Evolutionary conservation across 1,140 invertebrate species (phyloP).

Genomic region (Venturia canescens): DNA sequence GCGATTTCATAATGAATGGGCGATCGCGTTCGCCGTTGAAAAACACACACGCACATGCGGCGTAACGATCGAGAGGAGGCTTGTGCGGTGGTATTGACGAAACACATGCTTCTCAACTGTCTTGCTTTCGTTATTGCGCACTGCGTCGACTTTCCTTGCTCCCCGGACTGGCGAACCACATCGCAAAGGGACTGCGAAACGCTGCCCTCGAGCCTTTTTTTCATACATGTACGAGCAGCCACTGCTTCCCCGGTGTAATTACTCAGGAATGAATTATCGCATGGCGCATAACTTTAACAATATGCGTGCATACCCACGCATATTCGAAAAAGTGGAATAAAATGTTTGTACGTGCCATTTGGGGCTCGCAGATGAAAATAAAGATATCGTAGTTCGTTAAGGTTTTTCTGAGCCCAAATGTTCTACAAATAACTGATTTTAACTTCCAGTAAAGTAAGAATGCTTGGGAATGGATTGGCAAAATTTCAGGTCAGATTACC

Average conservation of each 20-base stretch:
- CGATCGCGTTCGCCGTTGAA: slow-evolving; percentile 46
- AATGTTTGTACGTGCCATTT: not conserved
- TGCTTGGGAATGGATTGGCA: too few species aligned
- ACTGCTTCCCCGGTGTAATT: slow-evolving; percentile 61
- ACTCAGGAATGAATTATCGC: slow-evolving; percentile 67
- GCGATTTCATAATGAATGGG: slow-evolving; percentile 59
- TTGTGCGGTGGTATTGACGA: slow-evolving; percentile 2
- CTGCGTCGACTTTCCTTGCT: slow-evolving; percentile 1
- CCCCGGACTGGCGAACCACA: slow-evolving; percentile 33
- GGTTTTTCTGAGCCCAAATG: too few species aligned
- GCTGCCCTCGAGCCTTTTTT: slow-evolving; percentile 9
- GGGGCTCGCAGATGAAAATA: too few species aligned
- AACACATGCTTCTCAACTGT: not conserved
- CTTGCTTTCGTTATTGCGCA: not conserved
- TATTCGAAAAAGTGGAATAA: not conserved
- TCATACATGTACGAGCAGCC: slow-evolving; percentile 29
- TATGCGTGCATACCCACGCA: not conserved
- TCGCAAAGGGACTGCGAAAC: slow-evolving; percentile 38
- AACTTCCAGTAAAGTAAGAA: too few species aligned
- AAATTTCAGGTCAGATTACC: too few species aligned
- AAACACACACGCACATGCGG: slow-evolving; percentile 33
- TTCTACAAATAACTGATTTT: too few species aligned
- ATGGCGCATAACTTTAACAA: slow-evolving; percentile 40
- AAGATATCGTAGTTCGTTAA: too few species aligned
- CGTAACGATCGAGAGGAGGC: slow-evolving; percentile 47